These are phyloP conservation scores for Cataglyphis hispanica DNA, from an alignment of 1,140 invertebrate genomes.

Conservation along the genomic window DNA sequence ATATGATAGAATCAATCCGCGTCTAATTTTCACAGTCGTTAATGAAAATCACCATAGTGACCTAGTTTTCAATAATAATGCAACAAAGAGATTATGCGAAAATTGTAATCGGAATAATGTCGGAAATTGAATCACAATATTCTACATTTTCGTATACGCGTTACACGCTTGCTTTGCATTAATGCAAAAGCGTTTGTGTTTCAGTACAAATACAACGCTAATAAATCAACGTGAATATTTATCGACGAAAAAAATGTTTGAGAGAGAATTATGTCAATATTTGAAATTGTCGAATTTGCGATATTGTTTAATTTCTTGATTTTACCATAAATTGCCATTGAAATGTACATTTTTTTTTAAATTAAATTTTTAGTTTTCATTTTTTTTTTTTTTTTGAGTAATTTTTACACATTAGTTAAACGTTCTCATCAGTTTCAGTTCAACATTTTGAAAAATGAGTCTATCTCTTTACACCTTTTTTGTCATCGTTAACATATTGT, in stretches of 20 bases:
- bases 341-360: too few species aligned
- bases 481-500: background rate
- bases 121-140: constrained; percentile 35
- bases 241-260: background rate
- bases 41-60: constrained; percentile 35
- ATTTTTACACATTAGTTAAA: too few species aligned
- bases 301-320: too few species aligned
- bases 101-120: constrained; percentile 47
- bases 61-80: constrained; percentile 23
- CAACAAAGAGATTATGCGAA: constrained; percentile 32
- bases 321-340: too few species aligned
- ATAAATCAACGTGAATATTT: background rate
- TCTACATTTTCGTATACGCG: background rate
- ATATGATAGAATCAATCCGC: constrained; percentile 21
- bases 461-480: background rate
- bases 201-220: background rate
- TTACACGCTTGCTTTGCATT: background rate
- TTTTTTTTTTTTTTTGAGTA: too few species aligned
- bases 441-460: background rate
- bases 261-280: background rate
- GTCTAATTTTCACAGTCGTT: constrained; percentile 31
- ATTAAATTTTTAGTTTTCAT: too few species aligned
- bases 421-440: background rate
- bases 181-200: background rate
- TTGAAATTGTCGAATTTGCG: too few species aligned